Percentiles rank a stretch among this genome's conserved stretches.
phyloP scores from a whole-genome alignment of 2,888 invertebrate species.

The Phengaris arion region DNA sequence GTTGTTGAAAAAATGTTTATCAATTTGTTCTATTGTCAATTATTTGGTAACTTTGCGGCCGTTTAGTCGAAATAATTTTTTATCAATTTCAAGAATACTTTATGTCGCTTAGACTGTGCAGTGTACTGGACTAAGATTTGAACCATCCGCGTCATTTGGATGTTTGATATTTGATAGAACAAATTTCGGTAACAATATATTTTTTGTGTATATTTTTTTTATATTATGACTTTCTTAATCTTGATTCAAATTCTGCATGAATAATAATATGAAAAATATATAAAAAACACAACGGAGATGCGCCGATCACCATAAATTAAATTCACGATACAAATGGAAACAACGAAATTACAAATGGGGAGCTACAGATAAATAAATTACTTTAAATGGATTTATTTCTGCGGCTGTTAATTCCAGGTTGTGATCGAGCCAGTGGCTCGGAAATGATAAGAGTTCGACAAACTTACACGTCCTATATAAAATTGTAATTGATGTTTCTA shows the following conservation, averaged over 20 bases:
- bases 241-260: too few species aligned
- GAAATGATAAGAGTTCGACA: conserved; percentile 39
- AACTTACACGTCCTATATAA: conserved; percentile 6
- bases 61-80: not conserved
- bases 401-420: conserved; percentile 32
- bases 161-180: too few species aligned
- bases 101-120: not conserved
- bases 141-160: too few species aligned
- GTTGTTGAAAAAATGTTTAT: conserved; percentile 8
- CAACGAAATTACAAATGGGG: conserved; percentile 27
- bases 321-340: not conserved
- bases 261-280: too few species aligned
- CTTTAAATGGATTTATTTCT: conserved; percentile 32
- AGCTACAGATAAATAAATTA: conserved; percentile 32
- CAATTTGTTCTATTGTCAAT: not conserved
- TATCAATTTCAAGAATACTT: not conserved
- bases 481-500: not conserved
- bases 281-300: not conserved
- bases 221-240: too few species aligned
- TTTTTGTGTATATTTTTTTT: too few species aligned
- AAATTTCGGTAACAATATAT: too few species aligned
- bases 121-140: too few species aligned
- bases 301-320: conserved; percentile 3
- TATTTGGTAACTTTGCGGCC: not conserved
- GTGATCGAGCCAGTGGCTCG: conserved; percentile 36